These are phyloP conservation scores for Monoplex corrugatus DNA, from an alignment of 2,888 invertebrate species.

Conservation along the genomic window DNA sequence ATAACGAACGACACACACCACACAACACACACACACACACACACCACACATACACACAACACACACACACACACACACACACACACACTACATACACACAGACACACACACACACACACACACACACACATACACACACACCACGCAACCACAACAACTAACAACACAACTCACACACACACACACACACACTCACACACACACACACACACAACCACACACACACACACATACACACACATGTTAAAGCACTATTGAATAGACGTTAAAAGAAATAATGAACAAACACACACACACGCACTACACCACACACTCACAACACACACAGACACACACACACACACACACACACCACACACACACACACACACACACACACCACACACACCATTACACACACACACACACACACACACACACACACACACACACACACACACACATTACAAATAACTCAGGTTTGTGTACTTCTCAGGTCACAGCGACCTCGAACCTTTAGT, in stretches of 20 bases:
- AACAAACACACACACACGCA: too few species aligned
- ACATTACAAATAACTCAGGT: too few species aligned
- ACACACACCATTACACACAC: not conserved
- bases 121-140: not conserved
- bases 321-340: not conserved
- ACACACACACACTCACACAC: not conserved
- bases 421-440: not conserved
- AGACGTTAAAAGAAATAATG: not conserved
- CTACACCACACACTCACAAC: not conserved
- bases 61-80: not conserved
- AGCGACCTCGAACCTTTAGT: too few species aligned
- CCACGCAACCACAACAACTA: too few species aligned
- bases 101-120: not conserved
- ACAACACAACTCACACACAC: not conserved
- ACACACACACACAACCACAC: not conserved
- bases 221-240: not conserved
- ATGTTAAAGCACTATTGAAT: not conserved
- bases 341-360: not conserved
- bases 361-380: not conserved
- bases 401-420: too few species aligned
- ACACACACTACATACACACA: not conserved
- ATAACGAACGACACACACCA: too few species aligned
- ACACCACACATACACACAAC: too few species aligned
- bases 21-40: conserved; percentile 28
- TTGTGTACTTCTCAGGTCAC: too few species aligned